These are phyloP conservation scores for Trogon melanurus DNA, from an alignment of 2,113 vertebrate species.

Conservation along the genomic window DNA sequence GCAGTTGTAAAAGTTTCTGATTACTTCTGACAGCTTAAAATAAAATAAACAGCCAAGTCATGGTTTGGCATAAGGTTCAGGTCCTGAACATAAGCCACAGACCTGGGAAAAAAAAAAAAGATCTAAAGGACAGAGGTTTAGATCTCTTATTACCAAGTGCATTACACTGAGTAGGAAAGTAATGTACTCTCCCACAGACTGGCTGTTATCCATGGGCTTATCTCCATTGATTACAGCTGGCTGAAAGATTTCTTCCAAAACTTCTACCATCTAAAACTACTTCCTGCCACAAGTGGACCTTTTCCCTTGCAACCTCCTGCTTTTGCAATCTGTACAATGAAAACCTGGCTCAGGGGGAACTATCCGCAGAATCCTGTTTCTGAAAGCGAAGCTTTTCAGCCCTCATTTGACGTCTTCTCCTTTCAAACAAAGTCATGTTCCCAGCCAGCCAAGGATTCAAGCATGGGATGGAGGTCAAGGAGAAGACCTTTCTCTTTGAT, in stretches of 20 bases:
- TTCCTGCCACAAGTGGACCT: neutral
- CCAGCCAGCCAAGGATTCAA: neutral
- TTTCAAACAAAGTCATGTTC: neutral
- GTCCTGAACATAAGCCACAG: neutral
- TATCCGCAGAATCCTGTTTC: neutral
- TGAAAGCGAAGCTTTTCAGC: neutral
- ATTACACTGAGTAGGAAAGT: neutral
- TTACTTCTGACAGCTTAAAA: neutral
- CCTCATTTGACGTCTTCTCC: neutral
- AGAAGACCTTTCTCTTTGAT: slow-evolving; percentile 26
- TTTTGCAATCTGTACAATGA: neutral
- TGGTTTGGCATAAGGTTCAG: neutral
- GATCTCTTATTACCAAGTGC: neutral
- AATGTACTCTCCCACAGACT: neutral
- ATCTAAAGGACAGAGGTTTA: neutral
- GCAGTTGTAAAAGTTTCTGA: neutral
- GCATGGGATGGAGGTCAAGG: neutral
- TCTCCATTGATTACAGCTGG: neutral
- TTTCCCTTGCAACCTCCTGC: neutral
- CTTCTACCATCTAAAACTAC: neutral
- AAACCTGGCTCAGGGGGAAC: neutral
- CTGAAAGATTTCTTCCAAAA: neutral
- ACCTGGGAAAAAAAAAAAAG: neutral
- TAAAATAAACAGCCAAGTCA: neutral
- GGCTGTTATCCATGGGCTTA: neutral